Base-by-base conservation (phyloP, 2,113 vertebrate species). In the Raja brachyura region DNA sequence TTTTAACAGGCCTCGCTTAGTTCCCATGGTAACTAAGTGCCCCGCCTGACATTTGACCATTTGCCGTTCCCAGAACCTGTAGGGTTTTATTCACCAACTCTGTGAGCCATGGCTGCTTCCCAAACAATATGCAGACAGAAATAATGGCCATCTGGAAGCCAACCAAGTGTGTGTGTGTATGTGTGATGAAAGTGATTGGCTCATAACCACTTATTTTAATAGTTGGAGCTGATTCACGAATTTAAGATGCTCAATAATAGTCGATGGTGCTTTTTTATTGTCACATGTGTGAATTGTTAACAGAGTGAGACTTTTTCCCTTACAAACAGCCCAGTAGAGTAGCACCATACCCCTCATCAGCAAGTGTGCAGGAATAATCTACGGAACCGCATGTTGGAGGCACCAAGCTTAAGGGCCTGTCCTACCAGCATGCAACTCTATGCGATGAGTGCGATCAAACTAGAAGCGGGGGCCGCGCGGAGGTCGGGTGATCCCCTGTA, bases 121-220 rank as follows among this genome's bases (percentile, higher is more conserved):
- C 90, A 92, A 73, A 74, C 39, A 92, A 92, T 92, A 20, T 33
- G 68, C 90, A 73, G 90, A 39, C 20, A 74, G 66, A 48, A 92
- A 73, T 92, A 92, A 92, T 92, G 73, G 68, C 66, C 90, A 92
- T 92, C 90, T 92, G 90, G 90, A 92, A 73, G 20, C 54, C 39
- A 92, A 92, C 90, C 90, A 92, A 73, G 16, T 73, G 66, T 8
- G 28, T 54, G 25, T 74, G 16, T 73, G 66, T 8, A 28, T 54
- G 25, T 74, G 31, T 33, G 61, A 68, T 56, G 22, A 90, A 92
- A 92, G 68, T 73, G 73, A 92, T 92, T 74, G 90, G 90, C 68
- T 74, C 33, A 73, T 73, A 54, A 25, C 73, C 20, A 54, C 33
- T 92, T 73, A 73, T 48, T 74, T 73, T 73, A 73, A 20, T 39